phyloP scores from a whole-genome alignment of 2,113 vertebrate genomes.

The Piaya cayana region DNA sequence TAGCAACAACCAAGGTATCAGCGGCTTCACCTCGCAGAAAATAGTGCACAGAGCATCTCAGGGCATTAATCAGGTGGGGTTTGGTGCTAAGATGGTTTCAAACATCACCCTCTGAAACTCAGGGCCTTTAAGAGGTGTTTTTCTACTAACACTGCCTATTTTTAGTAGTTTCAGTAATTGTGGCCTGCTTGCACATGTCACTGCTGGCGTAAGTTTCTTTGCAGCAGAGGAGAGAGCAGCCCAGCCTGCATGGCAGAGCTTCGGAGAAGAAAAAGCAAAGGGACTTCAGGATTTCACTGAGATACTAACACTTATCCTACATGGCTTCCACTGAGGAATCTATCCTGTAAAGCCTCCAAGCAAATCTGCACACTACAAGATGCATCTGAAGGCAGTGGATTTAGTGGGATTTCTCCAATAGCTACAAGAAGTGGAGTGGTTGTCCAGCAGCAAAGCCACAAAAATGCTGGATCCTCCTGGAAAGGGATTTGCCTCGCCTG shows the following conservation, averaged over 20 bases:
- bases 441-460: not conserved
- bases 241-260: not conserved
- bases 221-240: not conserved
- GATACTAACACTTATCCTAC: not conserved
- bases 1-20: rapidly evolving
- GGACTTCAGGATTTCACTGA: not conserved
- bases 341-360: not conserved
- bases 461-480: not conserved
- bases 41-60: rapidly evolving
- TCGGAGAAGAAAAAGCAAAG: not conserved
- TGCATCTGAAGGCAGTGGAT: not conserved
- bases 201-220: not conserved
- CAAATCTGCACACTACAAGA: not conserved
- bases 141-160: not conserved
- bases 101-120: not conserved
- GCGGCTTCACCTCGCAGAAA: rapidly evolving
- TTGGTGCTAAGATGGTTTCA: not conserved
- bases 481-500: not conserved
- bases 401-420: not conserved
- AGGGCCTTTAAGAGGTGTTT: not conserved
- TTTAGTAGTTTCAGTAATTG: not conserved
- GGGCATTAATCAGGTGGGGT: not conserved
- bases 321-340: rapidly evolving
- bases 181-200: not conserved
- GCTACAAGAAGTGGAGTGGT: rapidly evolving